Conservation (phyloP, 2,797 vertebrate species). For the Sebastes matsubarae region DNA sequence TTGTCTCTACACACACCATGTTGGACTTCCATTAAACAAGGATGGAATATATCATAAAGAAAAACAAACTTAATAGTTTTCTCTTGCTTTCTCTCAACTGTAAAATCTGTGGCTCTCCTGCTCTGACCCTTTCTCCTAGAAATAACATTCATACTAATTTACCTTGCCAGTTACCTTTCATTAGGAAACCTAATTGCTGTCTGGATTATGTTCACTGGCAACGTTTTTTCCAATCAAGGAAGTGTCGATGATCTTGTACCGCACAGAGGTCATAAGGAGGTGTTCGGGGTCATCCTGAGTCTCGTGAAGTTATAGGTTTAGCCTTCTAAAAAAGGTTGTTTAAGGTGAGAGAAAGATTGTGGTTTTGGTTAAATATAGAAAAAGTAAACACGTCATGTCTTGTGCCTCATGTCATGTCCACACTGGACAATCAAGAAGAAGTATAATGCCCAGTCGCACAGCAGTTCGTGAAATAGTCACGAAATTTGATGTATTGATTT, state of each 20-base stretch:
- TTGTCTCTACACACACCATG: neutral
- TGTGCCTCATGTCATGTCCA: neutral
- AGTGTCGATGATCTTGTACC: neutral
- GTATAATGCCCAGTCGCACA: neutral
- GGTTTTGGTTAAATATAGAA: neutral
- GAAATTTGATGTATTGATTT: too few species aligned
- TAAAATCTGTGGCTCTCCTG: neutral
- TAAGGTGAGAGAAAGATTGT: neutral
- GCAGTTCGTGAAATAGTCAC: too few species aligned
- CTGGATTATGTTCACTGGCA: neutral
- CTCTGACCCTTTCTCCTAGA: neutral
- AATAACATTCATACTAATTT: neutral
- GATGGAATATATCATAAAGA: neutral
- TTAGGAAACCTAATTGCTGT: neutral
- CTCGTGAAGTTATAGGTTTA: neutral
- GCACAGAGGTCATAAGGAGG: neutral
- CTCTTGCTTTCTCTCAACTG: neutral
- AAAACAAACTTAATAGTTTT: neutral
- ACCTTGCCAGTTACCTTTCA: neutral
- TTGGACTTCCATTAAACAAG: neutral
- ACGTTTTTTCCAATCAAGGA: neutral
- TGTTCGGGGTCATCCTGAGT: neutral
- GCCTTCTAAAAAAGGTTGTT: neutral
- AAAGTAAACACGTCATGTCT: neutral
- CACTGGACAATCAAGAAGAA: neutral